phyloP scores from a whole-genome alignment of 35 echinoderm and acorn worm genomes.

The Strongylocentrotus purpuratus region DNA sequence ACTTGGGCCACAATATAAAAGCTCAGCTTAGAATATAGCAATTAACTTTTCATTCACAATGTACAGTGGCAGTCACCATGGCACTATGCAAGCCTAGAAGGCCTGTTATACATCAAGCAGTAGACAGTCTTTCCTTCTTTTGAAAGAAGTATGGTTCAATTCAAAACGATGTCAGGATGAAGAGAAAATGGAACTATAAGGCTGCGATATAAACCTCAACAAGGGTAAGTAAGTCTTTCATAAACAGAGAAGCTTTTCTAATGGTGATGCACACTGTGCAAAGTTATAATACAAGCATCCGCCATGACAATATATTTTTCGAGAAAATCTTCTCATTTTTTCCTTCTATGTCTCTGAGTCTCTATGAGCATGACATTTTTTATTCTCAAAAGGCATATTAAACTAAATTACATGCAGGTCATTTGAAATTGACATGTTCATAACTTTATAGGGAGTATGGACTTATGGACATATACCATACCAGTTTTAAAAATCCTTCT shows the following conservation, averaged over 20 bases:
- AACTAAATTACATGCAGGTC: too few species aligned
- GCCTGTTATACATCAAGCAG: not conserved
- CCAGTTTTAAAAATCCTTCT: too few species aligned
- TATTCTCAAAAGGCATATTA: too few species aligned
- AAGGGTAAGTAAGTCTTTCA: not conserved
- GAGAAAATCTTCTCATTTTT: not conserved
- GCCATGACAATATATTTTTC: not conserved
- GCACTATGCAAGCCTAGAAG: not conserved
- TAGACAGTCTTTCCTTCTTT: not conserved
- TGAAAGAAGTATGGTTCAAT: not conserved
- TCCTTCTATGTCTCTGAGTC: too few species aligned
- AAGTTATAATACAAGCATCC: not conserved
- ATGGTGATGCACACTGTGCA: not conserved
- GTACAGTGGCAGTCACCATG: not conserved
- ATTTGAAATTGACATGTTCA: too few species aligned
- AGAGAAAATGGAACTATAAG: not conserved
- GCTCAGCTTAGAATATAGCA: not conserved
- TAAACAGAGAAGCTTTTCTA: not conserved
- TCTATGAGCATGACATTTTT: not conserved
- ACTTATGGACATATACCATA: too few species aligned
- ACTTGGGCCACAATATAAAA: not conserved
- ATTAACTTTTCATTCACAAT: not conserved
- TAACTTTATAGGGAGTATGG: too few species aligned
- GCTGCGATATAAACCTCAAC: not conserved
- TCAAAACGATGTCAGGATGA: not conserved